Conservation (phyloP, 2,113 vertebrate species). For the Oriolus oriolus region DNA sequence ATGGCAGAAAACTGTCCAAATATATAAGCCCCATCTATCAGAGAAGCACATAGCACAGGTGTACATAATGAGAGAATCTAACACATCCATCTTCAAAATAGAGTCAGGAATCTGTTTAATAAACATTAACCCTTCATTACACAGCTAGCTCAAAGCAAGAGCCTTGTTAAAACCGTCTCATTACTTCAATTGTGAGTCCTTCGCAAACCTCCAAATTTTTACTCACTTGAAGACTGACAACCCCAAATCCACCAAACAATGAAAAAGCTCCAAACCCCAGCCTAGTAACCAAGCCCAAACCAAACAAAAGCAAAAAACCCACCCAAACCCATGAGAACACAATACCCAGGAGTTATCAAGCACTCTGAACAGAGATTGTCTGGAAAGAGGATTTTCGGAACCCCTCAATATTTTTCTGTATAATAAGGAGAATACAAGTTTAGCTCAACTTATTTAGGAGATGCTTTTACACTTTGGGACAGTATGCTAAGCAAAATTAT, state of each 20-base stretch:
- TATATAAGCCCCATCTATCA: background rate
- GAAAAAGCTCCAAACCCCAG: background rate
- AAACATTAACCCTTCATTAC: background rate
- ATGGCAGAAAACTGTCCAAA: constrained; percentile 36
- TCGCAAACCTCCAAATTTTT: background rate
- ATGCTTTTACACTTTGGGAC: background rate
- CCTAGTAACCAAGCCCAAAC: background rate
- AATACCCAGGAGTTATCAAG: background rate
- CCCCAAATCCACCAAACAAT: background rate
- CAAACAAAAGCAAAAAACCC: background rate
- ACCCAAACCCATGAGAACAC: background rate
- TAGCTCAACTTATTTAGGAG: background rate
- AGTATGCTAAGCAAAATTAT: background rate
- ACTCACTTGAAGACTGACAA: background rate
- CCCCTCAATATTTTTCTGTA: background rate
- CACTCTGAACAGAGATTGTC: background rate
- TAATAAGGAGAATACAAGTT: background rate
- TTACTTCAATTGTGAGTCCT: background rate
- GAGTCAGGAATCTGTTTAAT: background rate
- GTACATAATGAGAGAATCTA: background rate
- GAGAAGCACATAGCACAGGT: background rate
- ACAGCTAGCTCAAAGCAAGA: background rate
- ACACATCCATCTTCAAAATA: background rate
- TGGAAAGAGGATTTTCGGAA: background rate
- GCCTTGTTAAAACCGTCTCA: background rate